These are phyloP conservation scores for Callipepla squamata DNA, from an alignment of 2,113 vertebrate genomes.

Conservation along the genomic window DNA sequence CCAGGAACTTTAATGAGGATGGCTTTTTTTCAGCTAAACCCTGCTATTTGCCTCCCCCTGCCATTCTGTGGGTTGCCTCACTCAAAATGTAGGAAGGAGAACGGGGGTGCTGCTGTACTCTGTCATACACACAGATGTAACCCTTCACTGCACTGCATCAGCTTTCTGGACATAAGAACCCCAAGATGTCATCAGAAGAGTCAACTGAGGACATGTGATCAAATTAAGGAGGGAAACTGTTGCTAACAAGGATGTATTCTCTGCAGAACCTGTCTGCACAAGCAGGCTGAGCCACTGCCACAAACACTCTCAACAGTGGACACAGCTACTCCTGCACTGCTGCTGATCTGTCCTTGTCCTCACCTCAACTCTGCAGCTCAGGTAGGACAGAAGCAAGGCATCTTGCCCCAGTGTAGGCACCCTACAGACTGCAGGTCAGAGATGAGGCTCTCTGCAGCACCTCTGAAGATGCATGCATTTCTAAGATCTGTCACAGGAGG, in stretches of 20 bases:
- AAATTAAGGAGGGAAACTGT: not conserved
- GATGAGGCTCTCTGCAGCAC: not conserved
- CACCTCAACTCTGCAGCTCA: not conserved
- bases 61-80: not conserved
- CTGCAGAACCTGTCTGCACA: not conserved
- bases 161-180: not conserved
- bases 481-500: not conserved
- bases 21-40: too few species aligned
- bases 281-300: not conserved
- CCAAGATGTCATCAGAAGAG: not conserved
- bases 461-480: not conserved
- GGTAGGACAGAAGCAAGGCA: not conserved
- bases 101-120: not conserved
- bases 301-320: not conserved
- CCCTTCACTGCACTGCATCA: not conserved
- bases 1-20: not conserved
- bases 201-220: not conserved
- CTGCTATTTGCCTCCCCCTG: not conserved
- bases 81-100: not conserved
- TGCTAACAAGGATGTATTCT: not conserved
- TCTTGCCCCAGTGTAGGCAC: not conserved
- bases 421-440: not conserved
- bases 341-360: not conserved
- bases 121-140: accelerated
- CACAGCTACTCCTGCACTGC: not conserved